Base-by-base conservation (phyloP, 64 coral and sea anemone species). In the Anthopleura sola region DNA sequence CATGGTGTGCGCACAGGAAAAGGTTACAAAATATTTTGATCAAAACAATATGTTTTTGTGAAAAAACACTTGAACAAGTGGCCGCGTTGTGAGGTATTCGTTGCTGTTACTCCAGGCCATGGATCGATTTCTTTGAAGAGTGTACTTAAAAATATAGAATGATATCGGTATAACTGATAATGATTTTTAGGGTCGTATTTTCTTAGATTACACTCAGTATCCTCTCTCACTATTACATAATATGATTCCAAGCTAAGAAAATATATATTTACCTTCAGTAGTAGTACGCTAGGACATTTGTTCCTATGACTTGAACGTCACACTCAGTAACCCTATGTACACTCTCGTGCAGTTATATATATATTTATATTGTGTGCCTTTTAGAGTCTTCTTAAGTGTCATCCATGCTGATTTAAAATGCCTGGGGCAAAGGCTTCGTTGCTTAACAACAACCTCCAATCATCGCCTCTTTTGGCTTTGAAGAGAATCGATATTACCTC, bases 51-150 rank as follows among this genome's bases (percentile, higher is more conserved):
- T 31, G 3, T 36, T 31, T 29, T 12, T 71, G 50, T 14, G 34
- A 71, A 12, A 3, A 71, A 71, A n/a, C 2, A 71, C 31, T 71
- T 26, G 24, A 68, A 68, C n/a, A 71, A 71, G 66, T 15, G 28
- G 28, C 15, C 3, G 24, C n/a, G 23, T 26, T 28, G 21, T 26
- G 8, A 66, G 11, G 11, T 5, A 71, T 71, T 71, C 66, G 66
- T 29, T n/a, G n/a, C 14, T 15, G 24, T 71, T 44, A 44, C 40
- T 44, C 31, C 12, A 16, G 23, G 0, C 2, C n/a, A 10, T 71
- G 66, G 66, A 71, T 71, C 12, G 66, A 71, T 71, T 33, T 71
- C 66, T 71, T 32, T 71, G 8, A 71, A 71, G 66, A 71, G 66
- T 71, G 66, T 71, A 71, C 13, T 71, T 71, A 33, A 31, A 34